These are phyloP conservation scores for Amaurobius ferox DNA, from an alignment of 2,888 invertebrate genomes.

Conservation along the genomic window DNA sequence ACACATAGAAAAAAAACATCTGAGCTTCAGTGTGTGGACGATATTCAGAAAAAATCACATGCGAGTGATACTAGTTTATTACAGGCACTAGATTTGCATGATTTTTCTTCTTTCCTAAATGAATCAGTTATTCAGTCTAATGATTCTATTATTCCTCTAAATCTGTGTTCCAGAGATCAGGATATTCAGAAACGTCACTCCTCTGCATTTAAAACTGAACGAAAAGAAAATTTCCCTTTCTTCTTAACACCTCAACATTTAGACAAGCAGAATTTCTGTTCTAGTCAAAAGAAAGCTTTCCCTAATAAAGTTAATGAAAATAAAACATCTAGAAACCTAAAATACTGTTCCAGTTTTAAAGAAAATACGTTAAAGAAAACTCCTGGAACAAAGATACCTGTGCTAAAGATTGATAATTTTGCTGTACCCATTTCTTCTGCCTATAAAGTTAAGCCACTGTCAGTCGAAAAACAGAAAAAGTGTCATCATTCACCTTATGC, in stretches of 20 bases:
- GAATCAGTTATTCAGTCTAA: slow-evolving; percentile 37
- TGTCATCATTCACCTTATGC: neutral
- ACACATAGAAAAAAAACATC: neutral
- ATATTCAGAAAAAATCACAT: neutral
- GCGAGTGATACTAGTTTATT: slow-evolving; percentile 13
- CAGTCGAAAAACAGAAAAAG: neutral
- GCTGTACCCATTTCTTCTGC: neutral
- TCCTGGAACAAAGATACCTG: slow-evolving; percentile 57
- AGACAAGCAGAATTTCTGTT: neutral
- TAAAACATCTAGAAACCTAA: slow-evolving; percentile 8
- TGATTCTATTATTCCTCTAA: slow-evolving; percentile 51
- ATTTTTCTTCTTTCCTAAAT: slow-evolving; percentile 18
- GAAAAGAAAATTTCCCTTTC: slow-evolving; percentile 63
- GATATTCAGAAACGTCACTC: neutral
- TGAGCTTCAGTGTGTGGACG: neutral
- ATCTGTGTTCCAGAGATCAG: slow-evolving; percentile 31
- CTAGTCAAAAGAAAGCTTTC: neutral
- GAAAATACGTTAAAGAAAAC: slow-evolving; percentile 11
- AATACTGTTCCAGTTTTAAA: slow-evolving; percentile 10
- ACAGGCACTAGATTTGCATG: slow-evolving; percentile 55
- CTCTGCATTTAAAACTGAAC: slow-evolving; percentile 1
- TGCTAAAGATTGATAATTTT: slow-evolving; percentile 28
- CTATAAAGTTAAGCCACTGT: neutral
- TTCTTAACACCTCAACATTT: too few species aligned
- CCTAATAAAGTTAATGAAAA: neutral